A percentile compares a stretch with the other conserved stretches of the same genome.
Conservation (phyloP, 2,888 invertebrate species). For the Mimumesa dahlbomi region DNA sequence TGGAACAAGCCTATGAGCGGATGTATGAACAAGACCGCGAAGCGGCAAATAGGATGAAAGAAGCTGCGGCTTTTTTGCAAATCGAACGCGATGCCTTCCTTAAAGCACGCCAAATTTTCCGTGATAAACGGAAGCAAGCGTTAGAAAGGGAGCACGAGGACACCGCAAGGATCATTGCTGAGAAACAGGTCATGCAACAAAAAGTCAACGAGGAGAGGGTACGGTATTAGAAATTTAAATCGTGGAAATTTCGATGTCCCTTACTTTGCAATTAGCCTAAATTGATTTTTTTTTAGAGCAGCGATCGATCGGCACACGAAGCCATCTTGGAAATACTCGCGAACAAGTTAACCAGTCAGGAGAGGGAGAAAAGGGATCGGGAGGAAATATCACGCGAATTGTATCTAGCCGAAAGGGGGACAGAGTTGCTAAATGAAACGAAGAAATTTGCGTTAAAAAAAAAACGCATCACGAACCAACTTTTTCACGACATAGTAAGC, state of each 20-base stretch:
- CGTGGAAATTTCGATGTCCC: not conserved
- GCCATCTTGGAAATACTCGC: conserved; percentile 42
- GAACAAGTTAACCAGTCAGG: conserved; percentile 50
- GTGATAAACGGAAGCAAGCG: conserved; percentile 48
- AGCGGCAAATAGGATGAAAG: conserved; percentile 36
- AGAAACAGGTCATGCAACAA: conserved; percentile 43
- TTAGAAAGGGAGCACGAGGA: conserved; percentile 54
- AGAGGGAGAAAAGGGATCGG: conserved; percentile 43
- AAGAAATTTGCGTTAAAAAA: conserved; percentile 33
- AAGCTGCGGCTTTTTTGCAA: conserved; percentile 31
- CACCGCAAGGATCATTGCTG: conserved; percentile 33
- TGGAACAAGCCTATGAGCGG: conserved; percentile 47
- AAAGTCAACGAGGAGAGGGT: conserved; percentile 11
- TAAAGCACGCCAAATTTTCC: conserved; percentile 54
- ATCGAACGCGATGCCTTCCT: conserved; percentile 54
- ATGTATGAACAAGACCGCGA: conserved; percentile 39
- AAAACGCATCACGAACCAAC: conserved; percentile 38
- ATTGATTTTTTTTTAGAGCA: conserved; percentile 21
- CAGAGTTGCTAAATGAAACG: conserved; percentile 30
- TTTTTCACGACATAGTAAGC: conserved; percentile 53
- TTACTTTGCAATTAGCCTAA: too few relatives aligned
- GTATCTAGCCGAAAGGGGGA: conserved; percentile 43
- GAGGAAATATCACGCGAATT: conserved; percentile 55
- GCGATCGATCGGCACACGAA: conserved; percentile 31
- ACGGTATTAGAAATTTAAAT: too few relatives aligned